Conservation (phyloP, 2,888 invertebrate species). For the Mesochorus sp. region DNA sequence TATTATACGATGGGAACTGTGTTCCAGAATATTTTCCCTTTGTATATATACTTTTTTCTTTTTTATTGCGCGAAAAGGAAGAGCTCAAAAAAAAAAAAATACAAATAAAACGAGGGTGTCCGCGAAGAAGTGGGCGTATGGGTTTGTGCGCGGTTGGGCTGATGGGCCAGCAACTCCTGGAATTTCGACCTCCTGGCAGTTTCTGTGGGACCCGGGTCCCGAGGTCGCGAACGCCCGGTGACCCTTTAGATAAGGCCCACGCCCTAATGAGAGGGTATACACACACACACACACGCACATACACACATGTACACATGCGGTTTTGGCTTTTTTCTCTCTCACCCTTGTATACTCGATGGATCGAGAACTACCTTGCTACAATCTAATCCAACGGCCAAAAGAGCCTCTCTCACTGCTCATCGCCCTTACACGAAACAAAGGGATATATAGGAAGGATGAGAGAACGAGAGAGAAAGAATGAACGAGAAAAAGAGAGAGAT, state of each 20-base stretch:
- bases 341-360: constrained; percentile 50
- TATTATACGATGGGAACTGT: background rate
- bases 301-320: background rate
- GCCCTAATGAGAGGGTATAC: constrained; percentile 82
- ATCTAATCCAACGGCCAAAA: constrained; percentile 55
- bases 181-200: constrained; percentile 72
- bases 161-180: constrained; percentile 73
- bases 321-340: constrained; percentile 31
- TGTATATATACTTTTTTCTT: background rate
- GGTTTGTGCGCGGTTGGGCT: constrained; percentile 54
- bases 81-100: constrained; percentile 4
- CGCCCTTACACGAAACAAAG: constrained; percentile 7
- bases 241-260: constrained; percentile 81
- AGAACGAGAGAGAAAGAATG: constrained; percentile 20
- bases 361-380: constrained; percentile 52
- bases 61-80: constrained; percentile 15
- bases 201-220: constrained; percentile 71
- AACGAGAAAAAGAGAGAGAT: constrained; percentile 30
- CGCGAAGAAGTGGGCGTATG: constrained; percentile 55
- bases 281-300: constrained; percentile 27
- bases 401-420: constrained; percentile 18
- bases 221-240: constrained; percentile 79
- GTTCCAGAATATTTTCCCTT: background rate
- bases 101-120: constrained; percentile 49
- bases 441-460: constrained; percentile 31